A percentile compares a stretch with the other conserved stretches of the same genome.
phyloP scores from a whole-genome alignment of 1,140 invertebrate genomes.

The Phortica variegata region DNA sequence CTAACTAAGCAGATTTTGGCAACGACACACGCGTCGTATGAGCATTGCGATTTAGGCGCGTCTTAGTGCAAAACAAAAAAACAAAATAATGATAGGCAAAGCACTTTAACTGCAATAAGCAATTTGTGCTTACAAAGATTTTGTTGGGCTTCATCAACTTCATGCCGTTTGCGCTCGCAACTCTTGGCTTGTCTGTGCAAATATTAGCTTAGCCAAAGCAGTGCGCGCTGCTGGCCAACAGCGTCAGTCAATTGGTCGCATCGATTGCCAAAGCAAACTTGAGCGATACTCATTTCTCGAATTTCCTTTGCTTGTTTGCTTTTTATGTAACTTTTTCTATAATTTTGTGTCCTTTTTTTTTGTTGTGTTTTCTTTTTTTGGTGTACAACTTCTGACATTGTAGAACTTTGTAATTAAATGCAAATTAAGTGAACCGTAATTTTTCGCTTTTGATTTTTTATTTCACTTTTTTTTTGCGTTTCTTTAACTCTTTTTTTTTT shows the following conservation, averaged over 20 bases:
- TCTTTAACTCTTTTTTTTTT: neutral
- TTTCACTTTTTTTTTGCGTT: neutral
- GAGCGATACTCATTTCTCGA: too few relatives aligned
- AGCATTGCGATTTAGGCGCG: too few relatives aligned
- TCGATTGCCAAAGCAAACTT: too few relatives aligned
- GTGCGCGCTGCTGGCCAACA: neutral
- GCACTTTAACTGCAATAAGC: too few relatives aligned
- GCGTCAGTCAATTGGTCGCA: neutral
- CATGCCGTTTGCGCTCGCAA: too few relatives aligned
- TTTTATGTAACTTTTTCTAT: conserved; percentile 4
- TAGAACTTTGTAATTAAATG: conserved; percentile 48
- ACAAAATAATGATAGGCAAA: too few relatives aligned
- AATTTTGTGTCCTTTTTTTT: conserved; percentile 3
- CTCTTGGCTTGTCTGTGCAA: conserved; percentile 7
- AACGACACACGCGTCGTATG: too few relatives aligned
- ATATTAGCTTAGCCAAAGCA: conserved; percentile 16
- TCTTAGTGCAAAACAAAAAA: too few relatives aligned
- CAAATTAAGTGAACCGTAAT: conserved; percentile 44
- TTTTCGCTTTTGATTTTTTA: conserved; percentile 23
- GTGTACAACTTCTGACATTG: conserved; percentile 6
- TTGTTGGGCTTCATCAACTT: too few relatives aligned
- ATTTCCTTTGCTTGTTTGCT: too few relatives aligned
- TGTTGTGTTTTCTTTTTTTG: neutral
- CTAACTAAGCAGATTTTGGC: too few relatives aligned
- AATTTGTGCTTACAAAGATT: too few relatives aligned